Evolutionary conservation across 2,113 vertebrate genomes (phyloP).

Genomic region (Balaenoptera acutorostrata): DNA sequence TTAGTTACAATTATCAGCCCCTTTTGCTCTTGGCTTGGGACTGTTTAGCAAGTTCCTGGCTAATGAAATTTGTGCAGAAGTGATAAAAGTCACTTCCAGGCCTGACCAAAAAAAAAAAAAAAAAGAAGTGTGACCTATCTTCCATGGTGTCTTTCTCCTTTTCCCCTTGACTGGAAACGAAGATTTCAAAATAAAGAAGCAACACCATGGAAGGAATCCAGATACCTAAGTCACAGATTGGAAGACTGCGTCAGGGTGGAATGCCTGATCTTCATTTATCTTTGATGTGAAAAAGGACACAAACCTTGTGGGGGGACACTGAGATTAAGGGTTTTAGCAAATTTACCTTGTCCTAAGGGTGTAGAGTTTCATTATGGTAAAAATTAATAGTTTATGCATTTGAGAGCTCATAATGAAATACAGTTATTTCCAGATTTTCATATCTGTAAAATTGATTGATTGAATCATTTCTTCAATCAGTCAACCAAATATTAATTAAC

Average conservation of each 20-base stretch:
- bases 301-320: fast-evolving
- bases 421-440: not conserved
- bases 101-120: not conserved
- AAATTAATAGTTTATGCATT: not conserved
- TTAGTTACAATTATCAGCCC: not conserved
- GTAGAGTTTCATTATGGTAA: not conserved
- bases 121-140: not conserved
- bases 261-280: not conserved
- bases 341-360: not conserved
- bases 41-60: not conserved
- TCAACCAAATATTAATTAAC: not conserved
- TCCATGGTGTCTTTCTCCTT: not conserved
- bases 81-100: not conserved
- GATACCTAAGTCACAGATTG: not conserved
- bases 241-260: not conserved
- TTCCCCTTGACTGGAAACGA: not conserved
- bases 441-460: not conserved
- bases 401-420: not conserved
- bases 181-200: not conserved
- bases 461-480: not conserved
- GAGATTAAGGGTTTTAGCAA: not conserved
- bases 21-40: not conserved
- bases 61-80: not conserved
- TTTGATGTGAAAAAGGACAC: not conserved
- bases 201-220: not conserved